Base-by-base conservation (phyloP, 2,888 invertebrate genomes). In the Drosophila neonasuta region DNA sequence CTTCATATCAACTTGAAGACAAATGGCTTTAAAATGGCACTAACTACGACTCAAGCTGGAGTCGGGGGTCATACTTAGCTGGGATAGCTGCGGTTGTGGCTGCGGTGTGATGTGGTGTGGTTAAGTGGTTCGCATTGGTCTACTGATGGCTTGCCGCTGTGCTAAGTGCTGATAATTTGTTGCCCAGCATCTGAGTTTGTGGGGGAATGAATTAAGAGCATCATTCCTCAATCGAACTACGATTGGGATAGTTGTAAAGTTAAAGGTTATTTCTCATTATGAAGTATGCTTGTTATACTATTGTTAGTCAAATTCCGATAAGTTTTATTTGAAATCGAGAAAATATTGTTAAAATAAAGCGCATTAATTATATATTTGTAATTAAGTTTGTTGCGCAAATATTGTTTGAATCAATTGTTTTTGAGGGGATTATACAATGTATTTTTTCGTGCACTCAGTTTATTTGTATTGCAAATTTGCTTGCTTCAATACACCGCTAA, bases 11-110 rank as follows among this genome's bases (percentile, higher is more conserved):
- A 45, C 48, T 63, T 17, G 45, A 67, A 72, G 71, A 58, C 65
- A 79, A 76, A 71, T 74, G 54, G 57, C 45, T 60, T 71, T 76
- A 46, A 68, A 72, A 42, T 57, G 68, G 15, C 52, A 59, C 45
- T 24, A 24, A 24, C 24, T 11, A 30, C 56, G 52, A 24, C 17
- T 34, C 48, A 30, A 32, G 39, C 36, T 49, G 34, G n/a, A 49
- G 15, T 46, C 55, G n/a, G 34, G 59, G 15, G 15, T 29, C 20
- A 29, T 42, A 36, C n/a, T 36, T 36, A 11, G 10, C 34, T 55
- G 54, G 45, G 32, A 39, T 13, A 7, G 39, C 39, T 41, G 39
- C 15, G 29, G 50, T 6, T 50, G 50, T 24, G 20, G 50, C 29
- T 55, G 36, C n/a, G 39, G 13, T 39, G 39, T 13, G 39, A 13